Evolutionary conservation across 2,113 vertebrate species (phyloP).

Genomic region (Illadopsis cleaveri): DNA sequence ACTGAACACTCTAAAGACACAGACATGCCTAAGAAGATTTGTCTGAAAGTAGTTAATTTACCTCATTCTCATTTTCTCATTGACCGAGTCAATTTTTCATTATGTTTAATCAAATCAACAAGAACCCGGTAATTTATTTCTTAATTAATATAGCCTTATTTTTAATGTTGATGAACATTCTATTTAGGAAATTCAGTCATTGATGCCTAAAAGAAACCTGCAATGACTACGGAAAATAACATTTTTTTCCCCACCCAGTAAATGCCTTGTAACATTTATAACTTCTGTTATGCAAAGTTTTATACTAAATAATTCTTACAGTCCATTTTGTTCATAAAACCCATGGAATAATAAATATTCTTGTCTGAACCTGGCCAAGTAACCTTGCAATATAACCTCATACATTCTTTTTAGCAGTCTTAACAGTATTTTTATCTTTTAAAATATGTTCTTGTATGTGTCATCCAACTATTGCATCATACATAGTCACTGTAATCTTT

Average conservation of each 20-base stretch:
- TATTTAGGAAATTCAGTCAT: not conserved
- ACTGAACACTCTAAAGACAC: not conserved
- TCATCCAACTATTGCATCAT: not conserved
- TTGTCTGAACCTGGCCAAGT: not conserved
- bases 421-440: not conserved
- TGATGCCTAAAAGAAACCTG: not conserved
- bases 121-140: slow-evolving; percentile 23
- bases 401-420: not conserved
- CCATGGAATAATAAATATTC: not conserved
- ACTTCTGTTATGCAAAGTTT: not conserved
- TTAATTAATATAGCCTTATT: slow-evolving; percentile 29
- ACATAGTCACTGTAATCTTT: not conserved
- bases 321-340: not conserved
- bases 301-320: not conserved
- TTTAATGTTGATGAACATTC: slow-evolving; percentile 28
- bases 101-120: slow-evolving; percentile 29
- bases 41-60: not conserved
- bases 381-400: not conserved
- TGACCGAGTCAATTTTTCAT: not conserved
- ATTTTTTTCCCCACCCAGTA: not conserved
- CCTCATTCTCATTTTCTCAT: not conserved
- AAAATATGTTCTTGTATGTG: not conserved
- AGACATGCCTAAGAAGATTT: not conserved
- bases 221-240: not conserved
- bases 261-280: not conserved